Evolutionary conservation across 2,797 vertebrate species (phyloP), one percentile per base, ranked within the genome.

Genomic region (Halcyon smyrnensis): DNA sequence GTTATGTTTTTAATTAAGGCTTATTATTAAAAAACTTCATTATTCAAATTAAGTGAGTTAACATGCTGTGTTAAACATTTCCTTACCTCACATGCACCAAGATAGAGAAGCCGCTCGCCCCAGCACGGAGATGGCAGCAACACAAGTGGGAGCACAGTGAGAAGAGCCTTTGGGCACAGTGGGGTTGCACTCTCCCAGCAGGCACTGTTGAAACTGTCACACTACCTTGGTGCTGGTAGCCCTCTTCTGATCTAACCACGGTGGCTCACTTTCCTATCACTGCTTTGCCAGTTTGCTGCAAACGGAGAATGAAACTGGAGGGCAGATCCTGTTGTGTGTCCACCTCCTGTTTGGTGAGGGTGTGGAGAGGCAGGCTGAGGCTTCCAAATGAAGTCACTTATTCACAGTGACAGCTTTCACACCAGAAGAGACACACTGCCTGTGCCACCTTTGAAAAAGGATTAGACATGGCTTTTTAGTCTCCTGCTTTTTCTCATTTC

Each of bases 391-490:
- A 23, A 80, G 82, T 64, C 41, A 43, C 32, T 90, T 67, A 46
- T 48, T 80, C 65, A 82, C 19, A 86, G 39, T 30, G 30, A 56
- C 82, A 53, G 64, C 76, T 93, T 92, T 95, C 68, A 92, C 78
- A 93, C 50, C 62, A 77, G 45, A 71, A 64, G 27, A 71, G 36
- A 80, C 32, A 14, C 23, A 50, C 32, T 3, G 30, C 51, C 53
- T 62, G 50, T 89, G 32, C 75, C 51, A 69, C 54, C 67, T 86
- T 90, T 90, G 82, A 90, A 81, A 69, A 86, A 56, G 43, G 57
- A 89, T 95, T 96, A 93, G 84, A 24, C 65, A 84, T 87, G 92
- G 81, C 67, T 94, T 89, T 82, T 92, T 93, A 85, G 32, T 54
- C 65, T 69, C 62, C 78, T 89, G 57, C n/a, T 71, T 92, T 82